Conservation (phyloP, 2,797 vertebrate genomes). For the Pseudochirops cupreus region DNA sequence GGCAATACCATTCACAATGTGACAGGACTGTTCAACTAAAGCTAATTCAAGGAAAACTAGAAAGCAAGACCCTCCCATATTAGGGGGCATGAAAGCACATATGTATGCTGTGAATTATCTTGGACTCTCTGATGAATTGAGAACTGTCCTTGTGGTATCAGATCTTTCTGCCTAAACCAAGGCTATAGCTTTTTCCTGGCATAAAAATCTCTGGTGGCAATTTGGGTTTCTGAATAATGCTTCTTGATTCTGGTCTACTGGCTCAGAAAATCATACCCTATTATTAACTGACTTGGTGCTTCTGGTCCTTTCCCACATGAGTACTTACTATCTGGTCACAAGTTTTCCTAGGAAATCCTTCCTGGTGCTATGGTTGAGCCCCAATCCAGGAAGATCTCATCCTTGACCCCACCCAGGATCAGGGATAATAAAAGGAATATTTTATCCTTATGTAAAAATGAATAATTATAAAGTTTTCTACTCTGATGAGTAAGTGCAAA, state of each 20-base stretch:
- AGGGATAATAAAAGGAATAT: background rate
- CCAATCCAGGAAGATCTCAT: background rate
- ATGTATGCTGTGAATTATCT: background rate
- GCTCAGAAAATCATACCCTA: background rate
- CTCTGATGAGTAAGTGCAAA: too few relatives aligned
- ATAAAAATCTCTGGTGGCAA: background rate
- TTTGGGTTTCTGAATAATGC: background rate
- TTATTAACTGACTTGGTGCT: background rate
- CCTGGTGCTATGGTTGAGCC: background rate
- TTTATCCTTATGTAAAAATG: too few relatives aligned
- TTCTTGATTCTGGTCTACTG: background rate
- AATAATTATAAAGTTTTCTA: too few relatives aligned
- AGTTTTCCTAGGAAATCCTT: background rate
- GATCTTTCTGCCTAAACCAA: background rate
- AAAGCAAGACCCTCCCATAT: background rate
- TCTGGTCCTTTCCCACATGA: background rate
- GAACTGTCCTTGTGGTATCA: background rate
- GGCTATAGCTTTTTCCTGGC: background rate
- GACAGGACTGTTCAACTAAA: background rate
- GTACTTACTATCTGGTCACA: constrained; percentile 27
- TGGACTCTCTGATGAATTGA: background rate
- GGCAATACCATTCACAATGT: background rate
- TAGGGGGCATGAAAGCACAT: background rate
- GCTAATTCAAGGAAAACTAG: background rate
- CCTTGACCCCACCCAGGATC: background rate